Percentiles rank a stretch among this genome's conserved stretches.
phyloP scores from a whole-genome alignment of 2,888 invertebrate genomes.

The Trisateles emortualis region DNA sequence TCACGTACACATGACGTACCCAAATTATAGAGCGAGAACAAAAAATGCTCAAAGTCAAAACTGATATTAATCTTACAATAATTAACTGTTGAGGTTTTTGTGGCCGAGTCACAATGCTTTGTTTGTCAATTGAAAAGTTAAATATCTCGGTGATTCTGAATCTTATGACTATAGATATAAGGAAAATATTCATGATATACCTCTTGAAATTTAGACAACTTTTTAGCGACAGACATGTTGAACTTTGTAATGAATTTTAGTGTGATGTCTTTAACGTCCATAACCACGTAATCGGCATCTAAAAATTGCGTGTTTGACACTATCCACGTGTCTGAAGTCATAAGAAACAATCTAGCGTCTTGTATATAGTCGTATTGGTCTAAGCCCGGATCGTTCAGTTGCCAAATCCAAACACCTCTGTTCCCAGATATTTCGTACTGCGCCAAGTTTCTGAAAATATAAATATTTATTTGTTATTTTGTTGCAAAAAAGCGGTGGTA shows the following conservation, averaged over 20 bases:
- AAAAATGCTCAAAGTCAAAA: too few species aligned
- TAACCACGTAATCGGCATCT: constrained; percentile 66
- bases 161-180: too few species aligned
- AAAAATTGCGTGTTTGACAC: constrained; percentile 55
- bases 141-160: too few species aligned
- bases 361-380: constrained; percentile 71
- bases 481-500: background rate
- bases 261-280: constrained; percentile 75
- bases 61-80: too few species aligned
- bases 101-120: too few species aligned
- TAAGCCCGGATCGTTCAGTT: constrained; percentile 77
- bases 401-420: constrained; percentile 74
- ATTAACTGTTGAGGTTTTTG: too few species aligned
- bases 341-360: constrained; percentile 70
- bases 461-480: background rate
- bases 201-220: constrained; percentile 89
- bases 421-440: constrained; percentile 62
- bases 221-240: constrained; percentile 88
- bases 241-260: constrained; percentile 85
- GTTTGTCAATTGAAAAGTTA: too few species aligned
- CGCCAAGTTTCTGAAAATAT: constrained; percentile 68
- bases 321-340: constrained; percentile 69
- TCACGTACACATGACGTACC: too few species aligned
- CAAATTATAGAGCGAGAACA: too few species aligned
- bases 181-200: constrained; percentile 41